These are phyloP conservation scores for Crocuta crocuta DNA, from an alignment of 2,113 vertebrate species.

Conservation along the genomic window DNA sequence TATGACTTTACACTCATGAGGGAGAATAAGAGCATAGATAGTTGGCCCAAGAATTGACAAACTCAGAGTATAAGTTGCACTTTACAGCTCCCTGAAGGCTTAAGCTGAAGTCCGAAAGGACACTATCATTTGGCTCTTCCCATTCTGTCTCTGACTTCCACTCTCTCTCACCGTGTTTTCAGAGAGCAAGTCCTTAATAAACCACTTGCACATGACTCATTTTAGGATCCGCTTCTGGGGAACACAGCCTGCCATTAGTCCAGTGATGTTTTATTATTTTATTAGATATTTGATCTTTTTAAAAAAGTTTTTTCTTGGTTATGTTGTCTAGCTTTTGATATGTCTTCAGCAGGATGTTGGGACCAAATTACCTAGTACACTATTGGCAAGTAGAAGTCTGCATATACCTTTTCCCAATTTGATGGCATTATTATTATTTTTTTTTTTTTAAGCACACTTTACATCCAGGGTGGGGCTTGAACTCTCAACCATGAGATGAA, in stretches of 20 bases:
- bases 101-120: background rate
- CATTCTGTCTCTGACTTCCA: background rate
- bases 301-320: background rate
- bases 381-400: background rate
- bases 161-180: background rate
- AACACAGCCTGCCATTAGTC: background rate
- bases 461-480: background rate
- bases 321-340: background rate
- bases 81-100: accelerated
- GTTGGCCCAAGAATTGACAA: background rate
- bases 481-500: background rate
- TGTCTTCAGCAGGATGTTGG: background rate
- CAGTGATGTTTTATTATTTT: background rate
- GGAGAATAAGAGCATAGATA: background rate
- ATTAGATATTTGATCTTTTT: background rate
- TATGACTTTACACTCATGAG: background rate
- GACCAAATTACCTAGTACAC: background rate
- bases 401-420: background rate
- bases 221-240: background rate
- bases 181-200: background rate
- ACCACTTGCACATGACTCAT: background rate
- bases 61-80: no score
- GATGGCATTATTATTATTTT: background rate
- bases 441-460: background rate
- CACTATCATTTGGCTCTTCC: background rate